Evolutionary conservation across 2,888 invertebrate species (phyloP).

Genomic region (Parascotia fuliginaria): DNA sequence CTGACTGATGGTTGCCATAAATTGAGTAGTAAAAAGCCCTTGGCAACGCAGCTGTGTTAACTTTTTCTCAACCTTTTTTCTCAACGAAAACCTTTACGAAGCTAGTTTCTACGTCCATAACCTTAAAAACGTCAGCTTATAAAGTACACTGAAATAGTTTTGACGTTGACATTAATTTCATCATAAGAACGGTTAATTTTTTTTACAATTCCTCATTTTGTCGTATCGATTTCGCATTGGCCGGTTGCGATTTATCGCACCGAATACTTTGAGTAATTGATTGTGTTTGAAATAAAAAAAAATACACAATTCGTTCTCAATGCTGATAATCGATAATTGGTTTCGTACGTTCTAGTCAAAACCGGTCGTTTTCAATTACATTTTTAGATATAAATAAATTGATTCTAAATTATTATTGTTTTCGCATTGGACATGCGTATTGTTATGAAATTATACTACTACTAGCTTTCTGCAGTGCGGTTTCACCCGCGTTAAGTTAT

Average conservation of each 20-base stretch:
- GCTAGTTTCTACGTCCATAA: slow-evolving; percentile 54
- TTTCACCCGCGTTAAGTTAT: too few relatives aligned
- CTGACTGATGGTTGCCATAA: slow-evolving; percentile 16
- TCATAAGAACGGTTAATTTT: slow-evolving; percentile 55
- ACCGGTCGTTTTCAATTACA: slow-evolving; percentile 41
- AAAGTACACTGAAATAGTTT: slow-evolving; percentile 28
- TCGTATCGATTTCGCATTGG: slow-evolving; percentile 50
- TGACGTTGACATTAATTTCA: slow-evolving; percentile 35
- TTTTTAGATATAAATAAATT: slow-evolving; percentile 46
- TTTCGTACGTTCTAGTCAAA: slow-evolving; percentile 39
- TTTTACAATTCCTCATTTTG: slow-evolving; percentile 57
- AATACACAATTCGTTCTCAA: slow-evolving; percentile 46
- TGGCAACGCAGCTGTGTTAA: slow-evolving; percentile 66
- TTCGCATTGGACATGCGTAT: slow-evolving; percentile 45
- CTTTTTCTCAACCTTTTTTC: slow-evolving; percentile 53
- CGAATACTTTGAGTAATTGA: slow-evolving; percentile 54
- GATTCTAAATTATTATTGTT: slow-evolving; percentile 46
- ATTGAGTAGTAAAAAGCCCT: slow-evolving; percentile 49
- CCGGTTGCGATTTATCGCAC: slow-evolving; percentile 58
- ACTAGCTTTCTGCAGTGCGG: too few relatives aligned
- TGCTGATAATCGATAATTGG: slow-evolving; percentile 58
- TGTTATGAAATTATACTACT: slow-evolving; percentile 24
- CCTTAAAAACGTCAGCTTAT: slow-evolving; percentile 4
- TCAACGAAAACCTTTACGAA: slow-evolving; percentile 59
- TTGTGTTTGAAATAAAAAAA: slow-evolving; percentile 54